Percentiles rank a stretch among this genome's conserved stretches.
Evolutionary conservation across 2,888 invertebrate genomes (phyloP).

Genomic region (Mellilla xanthometata): DNA sequence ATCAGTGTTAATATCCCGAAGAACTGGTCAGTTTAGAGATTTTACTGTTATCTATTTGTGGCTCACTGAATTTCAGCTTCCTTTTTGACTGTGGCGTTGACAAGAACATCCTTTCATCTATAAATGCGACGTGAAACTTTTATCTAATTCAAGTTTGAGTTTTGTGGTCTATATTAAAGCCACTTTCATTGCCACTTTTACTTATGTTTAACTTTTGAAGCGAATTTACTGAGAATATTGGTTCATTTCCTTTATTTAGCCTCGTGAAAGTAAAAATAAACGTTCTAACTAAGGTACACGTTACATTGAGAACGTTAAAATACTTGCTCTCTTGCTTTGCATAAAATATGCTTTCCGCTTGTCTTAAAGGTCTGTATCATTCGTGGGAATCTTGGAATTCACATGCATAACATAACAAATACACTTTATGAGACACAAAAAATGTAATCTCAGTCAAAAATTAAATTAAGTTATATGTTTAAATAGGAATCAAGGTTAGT

Average conservation of each 20-base stretch:
- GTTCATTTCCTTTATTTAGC: background rate
- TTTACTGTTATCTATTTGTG: conserved; percentile 12
- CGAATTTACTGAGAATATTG: background rate
- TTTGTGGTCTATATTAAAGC: conserved; percentile 14
- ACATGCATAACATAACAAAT: conserved; percentile 15
- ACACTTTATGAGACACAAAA: conserved; percentile 1
- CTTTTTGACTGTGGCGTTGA: conserved; percentile 15
- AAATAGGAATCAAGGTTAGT: no score
- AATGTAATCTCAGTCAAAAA: background rate
- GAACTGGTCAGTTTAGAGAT: background rate
- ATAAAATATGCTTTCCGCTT: conserved; percentile 42
- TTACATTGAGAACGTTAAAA: background rate
- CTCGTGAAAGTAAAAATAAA: background rate
- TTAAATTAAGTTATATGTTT: no score
- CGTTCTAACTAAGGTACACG: background rate
- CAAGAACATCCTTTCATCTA: conserved; percentile 21
- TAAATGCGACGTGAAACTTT: conserved; percentile 12
- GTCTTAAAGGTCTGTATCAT: conserved; percentile 28
- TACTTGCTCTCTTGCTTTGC: conserved; percentile 32
- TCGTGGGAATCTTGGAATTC: conserved; percentile 23
- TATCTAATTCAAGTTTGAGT: conserved; percentile 11
- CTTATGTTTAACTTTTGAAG: background rate
- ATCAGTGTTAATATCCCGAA: background rate
- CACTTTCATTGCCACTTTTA: background rate
- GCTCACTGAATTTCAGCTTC: conserved; percentile 13